Percentiles rank a stretch among this genome's conserved stretches.
phyloP scores from a whole-genome alignment of 2,888 invertebrate species.

The Chymomyza procnemis region DNA sequence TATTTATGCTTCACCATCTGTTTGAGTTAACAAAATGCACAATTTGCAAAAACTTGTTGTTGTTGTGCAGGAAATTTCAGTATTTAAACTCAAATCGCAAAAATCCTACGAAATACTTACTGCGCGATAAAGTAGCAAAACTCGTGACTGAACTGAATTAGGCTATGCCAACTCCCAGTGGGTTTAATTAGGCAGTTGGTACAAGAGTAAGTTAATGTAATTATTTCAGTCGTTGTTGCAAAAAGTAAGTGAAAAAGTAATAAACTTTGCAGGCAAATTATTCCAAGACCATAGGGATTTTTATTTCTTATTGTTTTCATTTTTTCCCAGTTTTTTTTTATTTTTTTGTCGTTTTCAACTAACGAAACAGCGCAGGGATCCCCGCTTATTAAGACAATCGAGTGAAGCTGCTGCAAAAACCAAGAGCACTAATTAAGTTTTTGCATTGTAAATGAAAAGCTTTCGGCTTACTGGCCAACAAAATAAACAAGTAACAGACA shows the following conservation, averaged over 20 bases:
- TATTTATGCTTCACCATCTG: constrained; percentile 44
- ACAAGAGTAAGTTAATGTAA: not conserved
- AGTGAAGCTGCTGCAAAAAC: constrained; percentile 20
- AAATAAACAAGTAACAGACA: constrained; percentile 3
- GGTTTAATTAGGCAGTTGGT: not conserved
- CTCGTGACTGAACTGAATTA: not conserved
- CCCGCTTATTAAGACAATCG: constrained; percentile 13
- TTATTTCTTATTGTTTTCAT: not conserved
- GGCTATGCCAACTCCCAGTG: not conserved
- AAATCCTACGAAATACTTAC: not conserved
- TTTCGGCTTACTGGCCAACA: not conserved
- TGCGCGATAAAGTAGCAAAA: not conserved
- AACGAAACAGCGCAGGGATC: not conserved
- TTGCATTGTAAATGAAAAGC: constrained; percentile 45
- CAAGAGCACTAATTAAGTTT: constrained; percentile 39
- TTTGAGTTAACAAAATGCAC: not conserved
- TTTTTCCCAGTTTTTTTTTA: not conserved
- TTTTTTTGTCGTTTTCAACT: not conserved
- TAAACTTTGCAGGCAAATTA: not conserved
- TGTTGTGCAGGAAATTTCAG: not conserved
- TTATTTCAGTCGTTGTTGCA: not conserved
- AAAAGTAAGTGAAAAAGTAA: not conserved
- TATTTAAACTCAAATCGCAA: not conserved
- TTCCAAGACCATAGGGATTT: not conserved
- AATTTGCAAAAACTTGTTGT: not conserved